These are phyloP conservation scores for Megatriorchis doriae DNA, from an alignment of 2,113 vertebrate genomes.

Conservation along the genomic window DNA sequence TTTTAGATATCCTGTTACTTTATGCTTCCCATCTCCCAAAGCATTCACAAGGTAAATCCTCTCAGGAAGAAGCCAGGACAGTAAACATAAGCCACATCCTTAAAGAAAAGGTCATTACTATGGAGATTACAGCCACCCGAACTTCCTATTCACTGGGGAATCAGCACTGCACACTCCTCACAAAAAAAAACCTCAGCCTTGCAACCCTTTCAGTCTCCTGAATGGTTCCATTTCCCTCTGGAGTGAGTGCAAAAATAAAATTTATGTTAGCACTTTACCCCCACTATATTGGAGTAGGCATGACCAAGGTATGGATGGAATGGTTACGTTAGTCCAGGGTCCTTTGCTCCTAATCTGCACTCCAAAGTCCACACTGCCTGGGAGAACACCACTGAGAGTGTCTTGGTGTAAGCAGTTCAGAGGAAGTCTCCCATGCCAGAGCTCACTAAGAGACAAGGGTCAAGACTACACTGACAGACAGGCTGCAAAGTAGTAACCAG, in stretches of 20 bases:
- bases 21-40: neutral
- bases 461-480: neutral
- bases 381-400: neutral
- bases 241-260: neutral
- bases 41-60: neutral
- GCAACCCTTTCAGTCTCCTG: neutral
- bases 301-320: neutral
- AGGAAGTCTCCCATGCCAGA: neutral
- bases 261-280: neutral
- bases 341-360: neutral
- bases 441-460: neutral
- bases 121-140: neutral
- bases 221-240: neutral
- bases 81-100: neutral
- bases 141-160: neutral
- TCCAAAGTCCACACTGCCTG: fast-evolving
- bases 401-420: fast-evolving
- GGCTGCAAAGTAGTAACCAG: neutral
- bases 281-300: neutral
- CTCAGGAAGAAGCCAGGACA: neutral
- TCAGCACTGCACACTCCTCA: neutral
- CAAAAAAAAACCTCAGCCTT: neutral
- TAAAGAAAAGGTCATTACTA: neutral
- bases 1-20: neutral
- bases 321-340: neutral